Conservation (phyloP, 2,888 invertebrate species). For the Plebejus melissa region DNA sequence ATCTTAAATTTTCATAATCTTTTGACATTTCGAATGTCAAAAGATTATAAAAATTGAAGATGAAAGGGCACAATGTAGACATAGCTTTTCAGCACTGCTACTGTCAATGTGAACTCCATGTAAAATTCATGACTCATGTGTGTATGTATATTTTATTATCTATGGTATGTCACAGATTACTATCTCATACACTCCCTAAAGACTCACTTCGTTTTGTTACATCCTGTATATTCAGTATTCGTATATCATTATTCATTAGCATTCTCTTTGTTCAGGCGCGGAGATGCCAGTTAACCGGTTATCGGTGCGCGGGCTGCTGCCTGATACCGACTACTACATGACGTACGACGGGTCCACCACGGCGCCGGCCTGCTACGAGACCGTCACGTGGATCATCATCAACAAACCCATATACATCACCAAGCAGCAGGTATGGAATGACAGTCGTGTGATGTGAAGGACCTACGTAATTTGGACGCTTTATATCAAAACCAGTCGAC, state of each 20-base stretch:
- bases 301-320: constrained; percentile 92
- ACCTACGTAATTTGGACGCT: no score
- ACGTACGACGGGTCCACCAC: constrained; percentile 99
- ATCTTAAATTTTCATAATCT: no score
- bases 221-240: background rate
- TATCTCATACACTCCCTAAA: background rate
- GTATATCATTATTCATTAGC: background rate
- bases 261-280: constrained; percentile 79
- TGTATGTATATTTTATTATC: no score
- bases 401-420: constrained; percentile 99
- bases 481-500: no score
- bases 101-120: no score
- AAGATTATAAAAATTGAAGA: no score
- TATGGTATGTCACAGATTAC: no score
- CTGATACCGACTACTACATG: constrained; percentile 97
- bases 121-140: no score
- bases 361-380: constrained; percentile 98
- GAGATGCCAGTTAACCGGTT: constrained; percentile 91
- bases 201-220: background rate
- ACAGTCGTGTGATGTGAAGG: no score
- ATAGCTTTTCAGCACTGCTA: no score
- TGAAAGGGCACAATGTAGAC: no score
- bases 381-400: constrained; percentile 98
- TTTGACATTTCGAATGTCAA: no score
- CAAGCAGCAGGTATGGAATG: constrained; percentile 90